Base-by-base conservation (phyloP, 2,797 vertebrate species). In the Aulostomus chinensis region DNA sequence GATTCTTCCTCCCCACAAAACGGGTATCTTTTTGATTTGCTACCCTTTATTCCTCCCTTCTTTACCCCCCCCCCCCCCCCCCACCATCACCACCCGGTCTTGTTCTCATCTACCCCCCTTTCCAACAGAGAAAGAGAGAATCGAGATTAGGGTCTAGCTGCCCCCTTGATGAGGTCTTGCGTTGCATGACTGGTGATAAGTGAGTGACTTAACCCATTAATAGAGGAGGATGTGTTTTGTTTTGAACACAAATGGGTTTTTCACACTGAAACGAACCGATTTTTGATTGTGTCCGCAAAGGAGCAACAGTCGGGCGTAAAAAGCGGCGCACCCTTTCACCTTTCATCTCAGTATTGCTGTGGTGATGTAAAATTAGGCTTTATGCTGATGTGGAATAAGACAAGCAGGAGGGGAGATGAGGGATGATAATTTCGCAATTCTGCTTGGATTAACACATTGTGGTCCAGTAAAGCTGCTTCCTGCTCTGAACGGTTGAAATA, bases 201-300 rank as follows among this genome's bases (percentile, higher is more conserved):
- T 74, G 58, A 76, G 77, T 79, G 84, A 86, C 89, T 86, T 76
- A 88, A 68, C 70, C 79, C 83, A 85, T 93, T 92, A 93, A 88
- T 83, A 90, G 81, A 85, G 58, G 43, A 85, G 88, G 88, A 93
- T 92, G 88, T 92, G 85, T 93, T 94, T 93, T 91, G 89, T 92
- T 93, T 91, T 88, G 84, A 91, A 92, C 90, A 92, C 86, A 94
- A 93, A 94, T 93, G 86, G 88, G 78, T 90, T 93, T 92, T 91
- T 85, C 81, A 91, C 86, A 89, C 81, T 65, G 83, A 92, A 84
- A 85, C 68, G 80, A 88, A 84, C 62, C 57, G 62, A n/a, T 68
- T 87, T 87, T 84, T 90, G 81, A 86, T 89, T 88, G 68, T 71
- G 51, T 76, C 53, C 57, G 38, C 33, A 63, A 86, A 77, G 35